Percentiles rank a stretch among this genome's conserved stretches.
Conservation (phyloP, 2,113 vertebrate species). For the Paratilapia polleni region DNA sequence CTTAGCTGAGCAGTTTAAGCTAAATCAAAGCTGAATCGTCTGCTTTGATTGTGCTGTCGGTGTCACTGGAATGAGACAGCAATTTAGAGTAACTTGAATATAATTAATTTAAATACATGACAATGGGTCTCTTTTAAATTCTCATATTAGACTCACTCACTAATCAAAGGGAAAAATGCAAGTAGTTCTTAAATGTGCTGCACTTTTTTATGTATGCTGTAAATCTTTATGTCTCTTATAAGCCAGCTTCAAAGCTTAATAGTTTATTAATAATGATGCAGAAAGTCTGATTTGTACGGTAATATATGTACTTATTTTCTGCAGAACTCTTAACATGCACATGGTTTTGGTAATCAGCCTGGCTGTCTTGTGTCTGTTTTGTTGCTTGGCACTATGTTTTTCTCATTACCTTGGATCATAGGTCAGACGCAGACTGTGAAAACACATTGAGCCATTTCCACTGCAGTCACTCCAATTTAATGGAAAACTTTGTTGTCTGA, state of each 20-base stretch:
- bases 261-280: slow-evolving; percentile 14
- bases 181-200: slow-evolving; percentile 4
- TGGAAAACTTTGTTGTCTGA: not conserved
- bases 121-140: slow-evolving; percentile 46
- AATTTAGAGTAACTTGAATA: slow-evolving; percentile 41
- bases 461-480: slow-evolving; percentile 16
- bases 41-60: slow-evolving; percentile 50
- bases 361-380: not conserved
- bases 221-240: slow-evolving; percentile 2
- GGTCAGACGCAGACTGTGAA: slow-evolving; percentile 5
- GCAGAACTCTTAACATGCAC: not conserved
- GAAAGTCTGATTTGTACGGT: not conserved
- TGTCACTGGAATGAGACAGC: slow-evolving; percentile 6
- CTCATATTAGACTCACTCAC: slow-evolving; percentile 15
- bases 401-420: slow-evolving; percentile 12
- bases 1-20: slow-evolving; percentile 27
- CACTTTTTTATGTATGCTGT: not conserved
- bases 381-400: slow-evolving; percentile 20
- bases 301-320: not conserved
- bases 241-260: slow-evolving; percentile 34
- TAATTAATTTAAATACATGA: slow-evolving; percentile 55
- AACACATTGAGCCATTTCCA: slow-evolving; percentile 2
- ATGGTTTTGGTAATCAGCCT: slow-evolving; percentile 8
- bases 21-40: slow-evolving; percentile 45
- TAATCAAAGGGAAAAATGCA: slow-evolving; percentile 59